These are phyloP conservation scores for Paramormyrops kingsleyae DNA, from an alignment of 2,113 vertebrate species.

Conservation along the genomic window DNA sequence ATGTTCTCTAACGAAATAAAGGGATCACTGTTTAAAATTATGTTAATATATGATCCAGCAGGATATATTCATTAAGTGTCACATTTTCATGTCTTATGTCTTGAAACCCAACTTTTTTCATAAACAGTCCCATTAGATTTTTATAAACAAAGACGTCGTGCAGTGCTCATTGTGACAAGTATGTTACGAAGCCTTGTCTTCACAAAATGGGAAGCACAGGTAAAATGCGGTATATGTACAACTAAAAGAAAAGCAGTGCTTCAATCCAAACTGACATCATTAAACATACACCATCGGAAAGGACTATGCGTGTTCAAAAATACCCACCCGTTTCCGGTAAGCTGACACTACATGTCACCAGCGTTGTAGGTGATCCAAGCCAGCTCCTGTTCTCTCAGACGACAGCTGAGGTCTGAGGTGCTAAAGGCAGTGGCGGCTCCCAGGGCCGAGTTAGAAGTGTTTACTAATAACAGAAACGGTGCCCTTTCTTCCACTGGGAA, in stretches of 20 bases:
- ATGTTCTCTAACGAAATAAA: background rate
- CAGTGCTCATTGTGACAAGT: background rate
- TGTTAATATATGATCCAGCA: background rate
- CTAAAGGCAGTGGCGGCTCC: constrained; percentile 36
- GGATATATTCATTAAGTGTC: background rate
- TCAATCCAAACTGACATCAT: constrained; percentile 10
- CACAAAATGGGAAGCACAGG: background rate
- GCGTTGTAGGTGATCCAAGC: constrained; percentile 9
- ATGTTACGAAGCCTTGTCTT: background rate
- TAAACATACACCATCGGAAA: constrained; percentile 44
- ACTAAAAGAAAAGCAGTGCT: background rate
- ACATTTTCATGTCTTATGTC: background rate
- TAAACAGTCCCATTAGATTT: background rate
- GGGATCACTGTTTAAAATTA: background rate
- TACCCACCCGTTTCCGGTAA: constrained; percentile 57
- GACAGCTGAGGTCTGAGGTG: constrained; percentile 59
- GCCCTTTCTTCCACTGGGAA: constrained; percentile 29
- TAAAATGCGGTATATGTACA: background rate
- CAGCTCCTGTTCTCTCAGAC: constrained; percentile 54
- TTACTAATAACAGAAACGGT: constrained; percentile 59
- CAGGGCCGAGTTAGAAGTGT: constrained; percentile 30
- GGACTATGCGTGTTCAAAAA: constrained; percentile 42
- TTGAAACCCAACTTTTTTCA: background rate
- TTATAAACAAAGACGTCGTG: background rate
- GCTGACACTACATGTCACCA: constrained; percentile 23